phyloP scores from a whole-genome alignment of 2,113 vertebrate species.

The Sinosuthora webbiana region DNA sequence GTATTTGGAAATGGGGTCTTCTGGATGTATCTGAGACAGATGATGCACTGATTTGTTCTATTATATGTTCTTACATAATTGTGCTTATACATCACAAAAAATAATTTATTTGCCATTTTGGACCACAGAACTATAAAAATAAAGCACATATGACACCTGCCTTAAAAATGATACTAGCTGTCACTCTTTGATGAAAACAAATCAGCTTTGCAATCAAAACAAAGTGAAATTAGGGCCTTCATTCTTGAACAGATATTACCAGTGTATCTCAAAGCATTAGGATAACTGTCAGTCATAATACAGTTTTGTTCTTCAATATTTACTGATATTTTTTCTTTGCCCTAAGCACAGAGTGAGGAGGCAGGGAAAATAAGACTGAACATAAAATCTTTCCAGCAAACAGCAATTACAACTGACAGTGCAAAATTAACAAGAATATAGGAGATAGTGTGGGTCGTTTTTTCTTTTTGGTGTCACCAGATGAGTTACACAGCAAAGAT shows the following conservation, averaged over 20 bases:
- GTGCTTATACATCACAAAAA: not conserved
- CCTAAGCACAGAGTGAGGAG: not conserved
- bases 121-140: not conserved
- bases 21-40: not conserved
- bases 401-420: not conserved
- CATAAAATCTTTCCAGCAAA: not conserved
- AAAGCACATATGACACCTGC: conserved; percentile 10
- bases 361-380: not conserved
- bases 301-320: not conserved
- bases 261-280: conserved; percentile 28
- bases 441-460: not conserved
- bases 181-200: conserved; percentile 2
- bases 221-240: conserved; percentile 15
- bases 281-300: not conserved
- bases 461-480: not conserved
- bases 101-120: not conserved
- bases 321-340: conserved; percentile 5
- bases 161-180: conserved; percentile 21
- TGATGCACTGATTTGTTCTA: not conserved
- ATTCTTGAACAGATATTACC: not conserved
- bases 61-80: not conserved
- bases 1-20: not conserved
- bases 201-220: conserved; percentile 10
- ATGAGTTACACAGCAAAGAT: not conserved
- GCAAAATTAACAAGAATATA: not conserved